Conservation (phyloP, 2,113 vertebrate species). For the Tupaia tana region DNA sequence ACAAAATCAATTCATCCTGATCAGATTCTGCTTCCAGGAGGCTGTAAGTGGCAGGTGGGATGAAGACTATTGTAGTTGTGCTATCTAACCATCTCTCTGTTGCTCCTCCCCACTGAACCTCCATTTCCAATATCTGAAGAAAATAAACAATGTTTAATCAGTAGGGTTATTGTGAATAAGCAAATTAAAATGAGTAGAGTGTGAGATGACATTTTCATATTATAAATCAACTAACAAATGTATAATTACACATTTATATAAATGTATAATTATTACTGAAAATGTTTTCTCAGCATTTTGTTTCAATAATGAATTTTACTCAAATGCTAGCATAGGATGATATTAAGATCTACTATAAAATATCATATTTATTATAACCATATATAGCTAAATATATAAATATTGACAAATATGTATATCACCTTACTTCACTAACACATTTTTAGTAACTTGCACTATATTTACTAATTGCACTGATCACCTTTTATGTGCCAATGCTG, state of each 20-base stretch:
- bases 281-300: not conserved
- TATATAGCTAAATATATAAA: not conserved
- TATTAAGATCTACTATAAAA: not conserved
- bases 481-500: not conserved
- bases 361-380: not conserved
- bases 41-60: not conserved
- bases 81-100: not conserved
- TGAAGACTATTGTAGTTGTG: slow-evolving; percentile 10
- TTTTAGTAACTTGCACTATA: not conserved
- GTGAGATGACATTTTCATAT: not conserved
- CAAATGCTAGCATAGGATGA: not conserved
- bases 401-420: not conserved
- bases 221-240: slow-evolving; percentile 6
- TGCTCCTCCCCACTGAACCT: not conserved
- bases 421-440: not conserved
- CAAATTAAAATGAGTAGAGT: slow-evolving; percentile 16
- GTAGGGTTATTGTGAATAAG: not conserved
- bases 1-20: not conserved
- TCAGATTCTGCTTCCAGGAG: not conserved
- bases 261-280: slow-evolving; percentile 51
- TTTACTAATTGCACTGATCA: slow-evolving; percentile 12
- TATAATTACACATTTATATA: not conserved
- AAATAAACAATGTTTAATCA: not conserved
- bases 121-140: not conserved
- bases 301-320: not conserved